These are phyloP conservation scores for Holothuria glaberrima DNA, from an alignment of 35 echinoderm and acorn worm genomes.

Conservation along the genomic window DNA sequence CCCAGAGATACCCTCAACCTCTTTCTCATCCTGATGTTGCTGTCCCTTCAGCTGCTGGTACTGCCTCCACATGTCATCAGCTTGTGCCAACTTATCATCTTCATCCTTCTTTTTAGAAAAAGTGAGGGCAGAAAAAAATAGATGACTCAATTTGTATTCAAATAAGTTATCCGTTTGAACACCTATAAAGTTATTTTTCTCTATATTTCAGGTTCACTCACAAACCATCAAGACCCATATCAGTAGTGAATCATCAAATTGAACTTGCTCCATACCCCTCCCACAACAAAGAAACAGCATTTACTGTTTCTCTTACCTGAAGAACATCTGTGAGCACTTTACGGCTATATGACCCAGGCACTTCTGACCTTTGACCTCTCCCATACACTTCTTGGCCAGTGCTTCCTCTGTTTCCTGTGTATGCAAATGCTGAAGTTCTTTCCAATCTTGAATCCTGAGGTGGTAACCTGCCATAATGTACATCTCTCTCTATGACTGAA, in stretches of 20 bases:
- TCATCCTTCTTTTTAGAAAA: conserved; percentile 60
- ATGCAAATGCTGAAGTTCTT: too few species aligned
- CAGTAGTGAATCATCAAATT: too few species aligned
- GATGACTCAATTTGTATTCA: too few species aligned
- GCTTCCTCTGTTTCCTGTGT: too few species aligned
- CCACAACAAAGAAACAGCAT: too few species aligned
- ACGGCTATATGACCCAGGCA: conserved; percentile 79
- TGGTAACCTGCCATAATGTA: not conserved
- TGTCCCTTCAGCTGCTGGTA: conserved; percentile 64
- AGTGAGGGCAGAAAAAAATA: not conserved
- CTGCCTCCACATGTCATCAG: conserved; percentile 79
- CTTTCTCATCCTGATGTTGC: conserved; percentile 2
- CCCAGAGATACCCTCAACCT: conserved; percentile 37
- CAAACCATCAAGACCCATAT: too few species aligned
- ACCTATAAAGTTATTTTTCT: too few species aligned
- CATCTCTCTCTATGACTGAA: too few species aligned
- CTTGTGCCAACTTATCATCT: conserved; percentile 49
- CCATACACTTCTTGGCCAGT: not conserved
- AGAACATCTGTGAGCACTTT: conserved; percentile 80
- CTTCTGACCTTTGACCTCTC: conserved; percentile 22
- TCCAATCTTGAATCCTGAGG: not conserved
- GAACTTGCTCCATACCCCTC: too few species aligned
- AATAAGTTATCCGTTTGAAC: too few species aligned
- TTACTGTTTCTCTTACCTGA: conserved; percentile 43
- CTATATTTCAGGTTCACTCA: too few species aligned